Evolutionary conservation across 2,797 vertebrate species (phyloP).

Genomic region (Lepus townsendii): DNA sequence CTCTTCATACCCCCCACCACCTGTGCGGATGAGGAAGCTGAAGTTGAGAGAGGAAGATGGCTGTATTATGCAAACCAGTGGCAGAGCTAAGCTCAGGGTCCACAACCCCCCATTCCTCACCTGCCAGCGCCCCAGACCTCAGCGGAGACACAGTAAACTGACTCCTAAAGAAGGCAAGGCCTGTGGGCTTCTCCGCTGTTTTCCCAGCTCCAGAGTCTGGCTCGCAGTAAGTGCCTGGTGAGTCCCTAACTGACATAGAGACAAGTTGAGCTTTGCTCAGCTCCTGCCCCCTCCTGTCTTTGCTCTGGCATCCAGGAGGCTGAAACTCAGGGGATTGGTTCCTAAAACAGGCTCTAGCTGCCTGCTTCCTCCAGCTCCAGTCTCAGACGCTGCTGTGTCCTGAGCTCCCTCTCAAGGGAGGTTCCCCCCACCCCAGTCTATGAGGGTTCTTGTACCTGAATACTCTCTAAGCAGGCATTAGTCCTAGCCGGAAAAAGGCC

Average conservation of each 20-base stretch:
- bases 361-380: background rate
- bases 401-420: background rate
- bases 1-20: background rate
- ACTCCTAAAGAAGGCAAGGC: background rate
- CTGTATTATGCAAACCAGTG: background rate
- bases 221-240: background rate
- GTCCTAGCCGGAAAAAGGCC: background rate
- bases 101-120: background rate
- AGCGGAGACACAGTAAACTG: background rate
- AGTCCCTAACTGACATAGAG: slow-evolving; percentile 36
- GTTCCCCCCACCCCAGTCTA: background rate
- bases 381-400: slow-evolving; percentile 1
- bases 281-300: background rate
- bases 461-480: background rate
- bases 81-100: background rate
- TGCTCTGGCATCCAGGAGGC: background rate
- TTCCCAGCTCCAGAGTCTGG: background rate
- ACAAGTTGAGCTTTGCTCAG: slow-evolving; percentile 9
- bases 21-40: slow-evolving; percentile 74
- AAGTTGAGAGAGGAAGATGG: slow-evolving; percentile 30
- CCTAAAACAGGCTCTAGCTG: background rate
- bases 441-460: background rate
- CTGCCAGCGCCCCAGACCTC: background rate
- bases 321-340: background rate
- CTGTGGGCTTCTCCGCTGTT: background rate